These are phyloP conservation scores for Amblyornis subalaris DNA, from an alignment of 2,113 vertebrate genomes.

Conservation along the genomic window DNA sequence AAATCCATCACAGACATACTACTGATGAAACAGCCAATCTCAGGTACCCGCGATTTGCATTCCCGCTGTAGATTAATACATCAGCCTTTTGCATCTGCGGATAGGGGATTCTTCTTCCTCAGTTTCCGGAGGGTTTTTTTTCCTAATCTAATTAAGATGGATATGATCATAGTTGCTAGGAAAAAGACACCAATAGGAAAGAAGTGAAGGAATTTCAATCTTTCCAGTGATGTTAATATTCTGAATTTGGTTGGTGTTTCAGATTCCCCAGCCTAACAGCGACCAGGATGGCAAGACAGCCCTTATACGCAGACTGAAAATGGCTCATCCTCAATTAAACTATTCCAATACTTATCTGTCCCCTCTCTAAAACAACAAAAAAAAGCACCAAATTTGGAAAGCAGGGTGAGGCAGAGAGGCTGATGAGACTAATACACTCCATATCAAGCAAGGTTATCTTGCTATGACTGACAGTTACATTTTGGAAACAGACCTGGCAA, in stretches of 20 bases:
- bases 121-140: neutral
- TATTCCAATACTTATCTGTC: neutral
- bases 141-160: neutral
- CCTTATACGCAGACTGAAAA: neutral
- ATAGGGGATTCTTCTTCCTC: neutral
- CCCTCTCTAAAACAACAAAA: neutral
- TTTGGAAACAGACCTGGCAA: neutral
- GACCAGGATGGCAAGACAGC: neutral
- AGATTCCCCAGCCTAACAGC: neutral
- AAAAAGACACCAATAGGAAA: neutral
- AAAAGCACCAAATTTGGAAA: neutral
- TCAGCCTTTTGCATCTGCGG: neutral
- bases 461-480: neutral
- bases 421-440: neutral
- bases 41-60: neutral
- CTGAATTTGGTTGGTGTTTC: neutral
- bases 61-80: neutral
- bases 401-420: accelerated
- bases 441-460: neutral
- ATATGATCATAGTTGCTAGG: neutral
- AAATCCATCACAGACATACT: neutral
- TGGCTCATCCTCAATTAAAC: neutral
- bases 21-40: neutral
- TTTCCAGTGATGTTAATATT: neutral
- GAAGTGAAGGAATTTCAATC: neutral